These are phyloP conservation scores for Tiphia femorata DNA, from an alignment of 2,888 invertebrate genomes.

Conservation along the genomic window DNA sequence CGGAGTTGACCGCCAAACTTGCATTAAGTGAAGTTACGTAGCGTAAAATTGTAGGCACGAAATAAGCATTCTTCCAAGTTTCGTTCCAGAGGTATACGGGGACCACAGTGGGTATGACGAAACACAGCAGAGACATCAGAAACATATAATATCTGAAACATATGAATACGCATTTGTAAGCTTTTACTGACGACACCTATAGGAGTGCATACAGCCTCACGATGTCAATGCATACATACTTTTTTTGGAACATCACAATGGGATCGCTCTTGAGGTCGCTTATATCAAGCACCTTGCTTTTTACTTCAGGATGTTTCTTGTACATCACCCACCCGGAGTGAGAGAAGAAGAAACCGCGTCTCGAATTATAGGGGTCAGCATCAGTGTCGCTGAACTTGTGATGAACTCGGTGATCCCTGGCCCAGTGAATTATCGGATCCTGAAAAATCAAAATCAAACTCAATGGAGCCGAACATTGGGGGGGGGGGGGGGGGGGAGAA, in stretches of 20 bases:
- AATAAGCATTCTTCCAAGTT: conserved; percentile 75
- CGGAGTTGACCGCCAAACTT: conserved; percentile 93
- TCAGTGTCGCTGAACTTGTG: conserved; percentile 95
- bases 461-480: too few species aligned
- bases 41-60: conserved; percentile 78
- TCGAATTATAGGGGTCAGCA: conserved; percentile 94
- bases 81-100: conserved; percentile 82
- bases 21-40: conserved; percentile 83
- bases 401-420: conserved; percentile 84
- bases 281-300: conserved; percentile 87
- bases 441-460: too few species aligned
- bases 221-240: conserved; percentile 72
- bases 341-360: conserved; percentile 94
- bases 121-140: conserved; percentile 78
- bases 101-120: conserved; percentile 79
- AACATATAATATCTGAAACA: conserved; percentile 75
- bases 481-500: too few species aligned
- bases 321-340: conserved; percentile 96
- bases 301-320: conserved; percentile 92
- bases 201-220: too few species aligned
- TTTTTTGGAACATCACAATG: conserved; percentile 88
- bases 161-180: not conserved
- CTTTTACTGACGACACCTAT: too few species aligned
- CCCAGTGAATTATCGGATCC: conserved; percentile 85
- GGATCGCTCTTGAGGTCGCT: conserved; percentile 87